A percentile compares a stretch with the other conserved stretches of the same genome.
Conservation (phyloP, 2,888 invertebrate genomes). For the Mesorhabditis belari region DNA sequence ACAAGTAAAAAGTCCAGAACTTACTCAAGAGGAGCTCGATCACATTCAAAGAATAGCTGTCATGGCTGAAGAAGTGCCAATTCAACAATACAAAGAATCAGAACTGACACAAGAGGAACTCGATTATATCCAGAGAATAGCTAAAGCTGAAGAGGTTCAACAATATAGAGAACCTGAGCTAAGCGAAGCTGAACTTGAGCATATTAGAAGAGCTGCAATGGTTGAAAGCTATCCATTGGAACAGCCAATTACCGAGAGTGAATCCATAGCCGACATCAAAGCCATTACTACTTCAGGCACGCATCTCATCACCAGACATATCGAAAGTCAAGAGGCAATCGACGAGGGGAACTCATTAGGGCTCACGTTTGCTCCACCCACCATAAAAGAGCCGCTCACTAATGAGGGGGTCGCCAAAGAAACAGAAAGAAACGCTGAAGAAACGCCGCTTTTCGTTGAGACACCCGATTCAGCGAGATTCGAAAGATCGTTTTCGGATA, state of each 20-base stretch:
- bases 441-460: neutral
- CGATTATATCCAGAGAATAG: neutral
- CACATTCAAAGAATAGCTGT: constrained; percentile 3
- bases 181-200: constrained; percentile 30
- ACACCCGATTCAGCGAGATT: neutral
- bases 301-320: too few species aligned
- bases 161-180: constrained; percentile 12
- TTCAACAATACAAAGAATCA: neutral
- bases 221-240: too few species aligned
- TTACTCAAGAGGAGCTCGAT: neutral
- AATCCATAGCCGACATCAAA: too few species aligned
- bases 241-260: too few species aligned
- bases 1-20: too few species aligned
- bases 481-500: neutral
- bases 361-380: too few species aligned
- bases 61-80: neutral
- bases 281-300: too few species aligned
- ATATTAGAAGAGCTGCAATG: constrained; percentile 18
- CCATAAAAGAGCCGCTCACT: too few species aligned
- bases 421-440: neutral
- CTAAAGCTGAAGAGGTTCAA: constrained; percentile 8
- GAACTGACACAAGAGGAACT: constrained; percentile 5
- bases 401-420: too few species aligned
- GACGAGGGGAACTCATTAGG: too few species aligned
- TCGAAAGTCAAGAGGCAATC: too few species aligned